Evolutionary conservation across 2,888 invertebrate genomes (phyloP), one percentile per base, ranked within the genome.

Genomic region (Orchestes rusci): DNA sequence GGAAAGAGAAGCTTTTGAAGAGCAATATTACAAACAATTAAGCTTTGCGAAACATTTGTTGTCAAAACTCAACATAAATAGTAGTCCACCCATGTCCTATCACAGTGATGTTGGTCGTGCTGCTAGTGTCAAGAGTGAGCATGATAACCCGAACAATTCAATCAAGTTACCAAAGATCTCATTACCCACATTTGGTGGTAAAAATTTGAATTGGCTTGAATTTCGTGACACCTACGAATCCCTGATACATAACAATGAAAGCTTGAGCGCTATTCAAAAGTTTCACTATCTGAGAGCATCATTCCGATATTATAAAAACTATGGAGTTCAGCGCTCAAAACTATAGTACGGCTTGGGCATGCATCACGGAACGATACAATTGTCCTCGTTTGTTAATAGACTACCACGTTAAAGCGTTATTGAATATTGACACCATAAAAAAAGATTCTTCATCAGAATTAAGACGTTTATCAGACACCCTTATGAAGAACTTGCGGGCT

Each of bases 321-420:
- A 31, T 31, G 31, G 31, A 31, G 31, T 31, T 31, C 12, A 31
- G 31, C 12, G 31, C 31, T 31, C 31, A 31, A 31, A 31, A 31
- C 12, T 31, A 31, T 13, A 12, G 31, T 12, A 31, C 31, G 13
- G 12, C 31, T 31, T 31, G 31, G 31, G 12, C 8, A 13, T 31
- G 31, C 12, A 31, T 31, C 7, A 31, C 2, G n/a, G 12, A 31
- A 31, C 8, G 31, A 31, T 31, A 31, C 10, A 31, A 31, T 31
- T 31, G 31, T 13, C 31, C 31, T 31, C 31, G 2, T 31, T 31
- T 31, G 12, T 31, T 31, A 12, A 31, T 31, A 31, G 31, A 31
- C 12, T 31, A 23, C 23, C 23, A 23, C 23, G 10, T 23, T 10
- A 23, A 23, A 23, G 23, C 23, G 10, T 23, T 23, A 23, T 23